Percentiles rank a stretch among this genome's conserved stretches.
phyloP scores from a whole-genome alignment of 2,797 vertebrate species.

The Oophaga sylvatica region DNA sequence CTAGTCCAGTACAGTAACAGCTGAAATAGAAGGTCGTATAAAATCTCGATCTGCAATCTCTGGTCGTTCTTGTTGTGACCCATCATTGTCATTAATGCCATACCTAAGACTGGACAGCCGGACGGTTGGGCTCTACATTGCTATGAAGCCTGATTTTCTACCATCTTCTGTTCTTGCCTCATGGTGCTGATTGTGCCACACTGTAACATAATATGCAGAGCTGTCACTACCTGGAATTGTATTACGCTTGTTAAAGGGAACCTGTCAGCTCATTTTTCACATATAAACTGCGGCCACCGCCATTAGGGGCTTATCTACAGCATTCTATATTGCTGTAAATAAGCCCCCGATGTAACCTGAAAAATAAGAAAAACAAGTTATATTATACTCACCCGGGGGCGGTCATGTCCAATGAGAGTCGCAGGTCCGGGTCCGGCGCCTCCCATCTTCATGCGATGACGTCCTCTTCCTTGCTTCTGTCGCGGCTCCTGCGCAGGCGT shows the following conservation, averaged over 20 bases:
- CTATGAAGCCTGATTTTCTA: neutral
- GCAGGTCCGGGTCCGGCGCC: too few species aligned
- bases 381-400: too few species aligned
- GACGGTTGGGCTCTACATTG: neutral
- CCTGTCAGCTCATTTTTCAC: too few species aligned
- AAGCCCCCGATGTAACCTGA: too few species aligned
- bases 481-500: too few species aligned
- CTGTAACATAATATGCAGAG: neutral
- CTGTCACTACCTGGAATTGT: neutral
- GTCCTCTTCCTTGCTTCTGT: too few species aligned
- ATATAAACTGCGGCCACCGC: too few species aligned
- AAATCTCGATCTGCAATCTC: neutral
- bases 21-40: neutral
- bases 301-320: too few species aligned
- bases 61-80: neutral
- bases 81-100: neutral
- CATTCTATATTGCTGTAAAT: too few species aligned
- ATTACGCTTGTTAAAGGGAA: neutral
- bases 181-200: neutral
- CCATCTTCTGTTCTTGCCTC: neutral
- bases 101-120: neutral
- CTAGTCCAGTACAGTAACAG: constrained; percentile 5
- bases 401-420: too few species aligned
- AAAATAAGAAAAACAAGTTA: too few species aligned
- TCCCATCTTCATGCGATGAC: too few species aligned